Percentiles rank a stretch among this genome's conserved stretches.
Conservation (phyloP, 2,797 vertebrate species). For the Acomys russatus region DNA sequence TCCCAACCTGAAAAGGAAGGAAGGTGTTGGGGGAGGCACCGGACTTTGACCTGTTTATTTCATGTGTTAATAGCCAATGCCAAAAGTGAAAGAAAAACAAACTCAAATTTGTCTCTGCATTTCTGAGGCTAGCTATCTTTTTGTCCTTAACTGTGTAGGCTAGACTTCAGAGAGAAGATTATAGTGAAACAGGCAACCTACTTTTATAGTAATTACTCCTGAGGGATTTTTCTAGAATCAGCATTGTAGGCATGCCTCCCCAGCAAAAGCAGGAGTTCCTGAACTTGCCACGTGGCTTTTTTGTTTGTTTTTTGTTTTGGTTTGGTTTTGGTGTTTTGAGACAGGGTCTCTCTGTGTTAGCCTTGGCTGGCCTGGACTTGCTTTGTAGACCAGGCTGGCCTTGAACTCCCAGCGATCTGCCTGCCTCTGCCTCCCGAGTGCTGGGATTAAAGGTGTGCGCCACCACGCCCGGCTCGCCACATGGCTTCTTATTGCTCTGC, state of each 20-base stretch:
- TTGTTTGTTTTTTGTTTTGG: too few relatives aligned
- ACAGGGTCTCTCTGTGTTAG: too few relatives aligned
- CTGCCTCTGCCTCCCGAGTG: too few relatives aligned
- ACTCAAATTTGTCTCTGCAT: background rate
- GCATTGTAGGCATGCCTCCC: background rate
- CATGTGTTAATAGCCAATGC: background rate
- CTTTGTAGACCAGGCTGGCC: too few relatives aligned
- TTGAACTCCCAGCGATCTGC: too few relatives aligned
- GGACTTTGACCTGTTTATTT: background rate
- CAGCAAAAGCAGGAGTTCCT: background rate
- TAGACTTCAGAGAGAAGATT: background rate
- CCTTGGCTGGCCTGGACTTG: too few relatives aligned
- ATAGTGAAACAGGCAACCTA: background rate
- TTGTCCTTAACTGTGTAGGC: background rate
- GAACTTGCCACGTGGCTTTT: too few relatives aligned
- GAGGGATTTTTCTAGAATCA: background rate
- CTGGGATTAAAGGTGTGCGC: too few relatives aligned
- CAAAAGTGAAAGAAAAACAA: constrained; percentile 39
- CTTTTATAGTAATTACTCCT: background rate
- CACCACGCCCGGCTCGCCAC: too few relatives aligned
- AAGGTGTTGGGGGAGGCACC: too few relatives aligned
- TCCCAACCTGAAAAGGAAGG: background rate
- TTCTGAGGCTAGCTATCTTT: background rate
- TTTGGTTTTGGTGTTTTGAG: too few relatives aligned
- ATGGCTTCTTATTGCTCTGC: background rate